phyloP scores from a whole-genome alignment of 2,888 invertebrate species.

The Cheilosia pagana region DNA sequence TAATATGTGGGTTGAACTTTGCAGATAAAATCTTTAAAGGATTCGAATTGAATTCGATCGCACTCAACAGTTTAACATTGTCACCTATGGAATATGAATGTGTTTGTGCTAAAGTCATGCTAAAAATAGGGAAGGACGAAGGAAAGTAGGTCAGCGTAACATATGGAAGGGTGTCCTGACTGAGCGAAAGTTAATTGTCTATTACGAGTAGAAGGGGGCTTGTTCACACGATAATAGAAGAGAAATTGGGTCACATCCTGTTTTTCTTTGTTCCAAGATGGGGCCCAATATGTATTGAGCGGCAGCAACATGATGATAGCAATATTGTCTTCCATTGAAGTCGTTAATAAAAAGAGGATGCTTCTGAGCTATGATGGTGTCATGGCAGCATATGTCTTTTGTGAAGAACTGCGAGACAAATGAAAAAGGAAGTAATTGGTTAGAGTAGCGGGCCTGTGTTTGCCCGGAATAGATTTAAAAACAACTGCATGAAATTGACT shows the following conservation, averaged over 20 bases:
- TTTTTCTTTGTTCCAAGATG: not conserved
- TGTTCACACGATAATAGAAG: not conserved
- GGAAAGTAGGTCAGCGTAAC: conserved; percentile 8
- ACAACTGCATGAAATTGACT: too few relatives aligned
- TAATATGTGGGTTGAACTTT: conserved; percentile 19
- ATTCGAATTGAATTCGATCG: conserved; percentile 17
- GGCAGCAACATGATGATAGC: not conserved
- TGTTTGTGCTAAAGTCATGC: too few relatives aligned
- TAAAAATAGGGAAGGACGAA: conserved; percentile 6
- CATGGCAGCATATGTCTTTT: too few relatives aligned
- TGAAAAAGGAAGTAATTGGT: too few relatives aligned
- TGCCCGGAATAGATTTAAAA: too few relatives aligned
- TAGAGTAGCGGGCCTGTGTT: too few relatives aligned
- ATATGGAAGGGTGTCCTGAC: conserved; percentile 1
- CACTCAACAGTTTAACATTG: conserved; percentile 22
- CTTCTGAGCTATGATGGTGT: not conserved
- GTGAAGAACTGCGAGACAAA: too few relatives aligned
- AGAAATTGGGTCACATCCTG: conserved; percentile 11
- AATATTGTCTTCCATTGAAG: not conserved
- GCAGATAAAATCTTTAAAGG: conserved; percentile 21
- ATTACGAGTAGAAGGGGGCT: not conserved
- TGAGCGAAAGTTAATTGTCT: conserved; percentile 25
- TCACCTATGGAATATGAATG: conserved; percentile 13
- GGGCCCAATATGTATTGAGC: not conserved
- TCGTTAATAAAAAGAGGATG: not conserved